Conservation (phyloP, 2,888 invertebrate species). For the Cyclophora punctaria region DNA sequence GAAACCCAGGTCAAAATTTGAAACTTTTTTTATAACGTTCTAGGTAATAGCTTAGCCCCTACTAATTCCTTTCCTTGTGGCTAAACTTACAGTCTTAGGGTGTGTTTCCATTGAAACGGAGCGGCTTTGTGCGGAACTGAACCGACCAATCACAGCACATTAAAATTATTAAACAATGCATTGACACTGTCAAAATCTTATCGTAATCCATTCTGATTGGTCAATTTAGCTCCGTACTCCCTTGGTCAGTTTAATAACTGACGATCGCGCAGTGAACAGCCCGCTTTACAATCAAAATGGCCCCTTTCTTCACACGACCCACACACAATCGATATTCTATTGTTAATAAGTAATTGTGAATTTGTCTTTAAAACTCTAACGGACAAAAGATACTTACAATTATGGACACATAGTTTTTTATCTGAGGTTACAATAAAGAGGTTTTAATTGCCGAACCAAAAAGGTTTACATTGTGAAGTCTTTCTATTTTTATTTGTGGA, state of each 20-base stretch:
- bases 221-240: neutral
- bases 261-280: constrained; percentile 8
- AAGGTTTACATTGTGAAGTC: too few species aligned
- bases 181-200: neutral
- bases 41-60: neutral
- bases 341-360: constrained; percentile 14
- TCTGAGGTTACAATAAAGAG: too few species aligned
- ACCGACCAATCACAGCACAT: too few species aligned
- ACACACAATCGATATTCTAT: neutral
- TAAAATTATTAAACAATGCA: too few species aligned
- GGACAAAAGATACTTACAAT: constrained; percentile 5
- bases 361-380: constrained; percentile 7
- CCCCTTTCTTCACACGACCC: constrained; percentile 21
- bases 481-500: too few species aligned
- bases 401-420: too few species aligned
- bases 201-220: neutral
- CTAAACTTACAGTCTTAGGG: neutral
- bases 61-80: neutral
- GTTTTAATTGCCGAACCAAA: too few species aligned
- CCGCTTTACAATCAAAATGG: constrained; percentile 12
- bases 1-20: too few species aligned
- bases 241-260: neutral
- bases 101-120: too few species aligned
- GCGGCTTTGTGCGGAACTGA: too few species aligned
- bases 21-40: too few species aligned